phyloP scores from a whole-genome alignment of 2,797 vertebrate genomes.

The Melanogrammus aeglefinus region DNA sequence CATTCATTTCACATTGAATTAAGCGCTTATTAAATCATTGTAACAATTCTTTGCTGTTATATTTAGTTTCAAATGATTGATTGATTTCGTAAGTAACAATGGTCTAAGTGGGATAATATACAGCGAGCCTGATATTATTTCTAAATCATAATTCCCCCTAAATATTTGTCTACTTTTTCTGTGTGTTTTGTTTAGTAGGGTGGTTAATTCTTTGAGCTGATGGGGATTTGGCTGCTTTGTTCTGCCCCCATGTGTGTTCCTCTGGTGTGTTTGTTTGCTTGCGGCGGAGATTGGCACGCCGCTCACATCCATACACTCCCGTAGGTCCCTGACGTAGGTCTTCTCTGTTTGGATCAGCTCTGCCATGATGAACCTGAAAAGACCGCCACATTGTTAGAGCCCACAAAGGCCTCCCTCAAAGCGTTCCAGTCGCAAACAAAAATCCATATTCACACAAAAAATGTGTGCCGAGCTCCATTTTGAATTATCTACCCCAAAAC shows the following conservation, averaged over 20 bases:
- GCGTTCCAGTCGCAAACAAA: not conserved
- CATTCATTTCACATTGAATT: no score
- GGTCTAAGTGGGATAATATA: no score
- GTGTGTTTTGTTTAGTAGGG: not conserved
- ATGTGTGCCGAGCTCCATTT: not conserved
- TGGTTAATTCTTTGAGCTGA: not conserved
- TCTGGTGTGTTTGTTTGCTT: not conserved
- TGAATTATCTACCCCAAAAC: not conserved
- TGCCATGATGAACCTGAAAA: slow-evolving; percentile 94
- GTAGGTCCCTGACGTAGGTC: slow-evolving; percentile 92
- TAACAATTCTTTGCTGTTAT: no score
- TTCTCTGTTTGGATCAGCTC: slow-evolving; percentile 98
- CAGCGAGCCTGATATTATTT: no score
- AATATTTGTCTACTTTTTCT: not conserved
- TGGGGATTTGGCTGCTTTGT: not conserved
- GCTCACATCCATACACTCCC: slow-evolving; percentile 98
- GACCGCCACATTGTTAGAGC: not conserved
- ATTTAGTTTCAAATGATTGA: no score
- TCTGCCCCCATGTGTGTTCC: not conserved
- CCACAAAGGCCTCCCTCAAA: not conserved
- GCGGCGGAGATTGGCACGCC: not conserved
- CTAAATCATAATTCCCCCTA: no score
- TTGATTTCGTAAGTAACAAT: no score
- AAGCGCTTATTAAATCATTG: no score
- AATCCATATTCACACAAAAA: not conserved